Percentiles rank a stretch among this genome's conserved stretches.
These are phyloP conservation scores for Aphyosemion australe DNA, from an alignment of 2,113 vertebrate species.

Conservation along the genomic window DNA sequence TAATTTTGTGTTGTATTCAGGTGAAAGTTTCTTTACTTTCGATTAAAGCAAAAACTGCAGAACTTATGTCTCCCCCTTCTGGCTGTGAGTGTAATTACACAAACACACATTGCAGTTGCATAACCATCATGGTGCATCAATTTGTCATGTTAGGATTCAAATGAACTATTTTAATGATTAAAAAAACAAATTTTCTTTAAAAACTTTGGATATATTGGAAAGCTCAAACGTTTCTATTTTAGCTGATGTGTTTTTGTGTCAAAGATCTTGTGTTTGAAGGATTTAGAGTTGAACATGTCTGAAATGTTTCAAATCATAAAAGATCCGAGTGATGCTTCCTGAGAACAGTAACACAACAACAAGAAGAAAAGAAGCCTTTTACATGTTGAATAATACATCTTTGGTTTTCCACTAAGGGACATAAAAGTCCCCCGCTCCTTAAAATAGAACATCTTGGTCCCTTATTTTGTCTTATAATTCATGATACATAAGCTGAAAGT, in stretches of 20 bases:
- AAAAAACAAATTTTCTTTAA: neutral
- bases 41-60: neutral
- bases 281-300: neutral
- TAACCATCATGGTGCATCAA: neutral
- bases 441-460: conserved; percentile 50
- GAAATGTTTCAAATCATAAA: neutral
- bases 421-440: conserved; percentile 43
- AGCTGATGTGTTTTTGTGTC: no score
- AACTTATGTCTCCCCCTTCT: neutral
- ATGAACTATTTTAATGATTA: neutral
- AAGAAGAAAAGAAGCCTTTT: neutral
- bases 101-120: neutral
- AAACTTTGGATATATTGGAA: neutral
- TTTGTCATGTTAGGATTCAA: neutral
- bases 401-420: conserved; percentile 24
- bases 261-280: no score
- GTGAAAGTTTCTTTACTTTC: neutral
- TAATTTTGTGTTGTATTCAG: neutral
- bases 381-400: conserved; percentile 23
- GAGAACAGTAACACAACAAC: neutral
- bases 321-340: neutral
- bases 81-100: neutral
- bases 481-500: conserved; percentile 41
- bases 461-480: conserved; percentile 47
- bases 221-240: neutral